These are phyloP conservation scores for Lasioglossum figueresi DNA, from an alignment of 2,888 invertebrate genomes.

Conservation along the genomic window DNA sequence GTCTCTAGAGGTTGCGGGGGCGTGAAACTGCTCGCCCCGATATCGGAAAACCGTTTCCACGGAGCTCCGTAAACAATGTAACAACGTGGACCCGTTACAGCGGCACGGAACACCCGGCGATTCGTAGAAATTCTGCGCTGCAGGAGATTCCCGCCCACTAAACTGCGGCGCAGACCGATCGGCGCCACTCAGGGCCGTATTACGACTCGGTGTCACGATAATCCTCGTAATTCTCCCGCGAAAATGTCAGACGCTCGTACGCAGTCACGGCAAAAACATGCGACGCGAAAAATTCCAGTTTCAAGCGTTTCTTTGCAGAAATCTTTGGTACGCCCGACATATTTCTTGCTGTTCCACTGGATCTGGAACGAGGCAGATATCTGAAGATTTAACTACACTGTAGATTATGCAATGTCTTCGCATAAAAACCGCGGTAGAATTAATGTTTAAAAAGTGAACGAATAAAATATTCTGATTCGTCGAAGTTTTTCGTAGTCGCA, in stretches of 20 bases:
- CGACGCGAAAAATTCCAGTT: neutral
- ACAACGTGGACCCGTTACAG: neutral
- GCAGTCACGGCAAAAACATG: neutral
- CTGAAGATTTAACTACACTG: neutral
- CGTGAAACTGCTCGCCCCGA: neutral
- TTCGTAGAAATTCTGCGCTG: slow-evolving; percentile 40
- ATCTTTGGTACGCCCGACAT: neutral
- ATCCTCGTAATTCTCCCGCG: neutral
- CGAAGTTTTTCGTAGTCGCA: neutral
- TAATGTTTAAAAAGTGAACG: neutral
- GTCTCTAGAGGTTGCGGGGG: neutral
- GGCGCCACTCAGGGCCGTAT: slow-evolving; percentile 68
- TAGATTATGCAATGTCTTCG: no score
- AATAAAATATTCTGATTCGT: neutral
- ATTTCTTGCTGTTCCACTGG: neutral
- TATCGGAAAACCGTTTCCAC: slow-evolving; percentile 4
- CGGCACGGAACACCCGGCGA: slow-evolving; percentile 26
- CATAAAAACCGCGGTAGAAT: neutral
- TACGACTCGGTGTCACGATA: slow-evolving; percentile 32
- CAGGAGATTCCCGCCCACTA: slow-evolving; percentile 59
- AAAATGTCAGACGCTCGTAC: neutral
- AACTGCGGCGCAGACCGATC: slow-evolving; percentile 70
- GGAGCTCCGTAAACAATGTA: neutral
- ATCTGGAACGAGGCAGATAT: neutral
- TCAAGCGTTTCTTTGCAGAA: neutral